A percentile compares a stretch with the other conserved stretches of the same genome.
phyloP scores from a whole-genome alignment of 2,113 vertebrate genomes.

The Brachionichthys hirsutus region DNA sequence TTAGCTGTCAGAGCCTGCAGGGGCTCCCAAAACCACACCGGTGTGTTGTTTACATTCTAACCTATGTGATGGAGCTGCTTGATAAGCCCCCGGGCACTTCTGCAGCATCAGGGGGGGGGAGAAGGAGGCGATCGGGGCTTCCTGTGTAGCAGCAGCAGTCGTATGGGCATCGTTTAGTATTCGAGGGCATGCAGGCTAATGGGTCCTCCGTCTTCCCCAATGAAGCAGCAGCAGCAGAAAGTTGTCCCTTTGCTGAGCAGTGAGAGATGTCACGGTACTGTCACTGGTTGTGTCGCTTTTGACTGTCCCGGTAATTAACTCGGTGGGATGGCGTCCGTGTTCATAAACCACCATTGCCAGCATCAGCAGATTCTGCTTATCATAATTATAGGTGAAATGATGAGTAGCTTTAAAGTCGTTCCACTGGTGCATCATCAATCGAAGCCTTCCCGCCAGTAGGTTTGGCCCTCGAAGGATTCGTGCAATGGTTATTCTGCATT shows the following conservation, averaged over 20 bases:
- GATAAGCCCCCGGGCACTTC: constrained; percentile 53
- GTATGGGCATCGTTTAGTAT: constrained; percentile 24
- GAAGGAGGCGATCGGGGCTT: constrained; percentile 40
- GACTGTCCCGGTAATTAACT: constrained; percentile 9
- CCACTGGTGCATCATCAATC: too few relatives aligned
- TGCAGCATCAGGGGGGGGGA: constrained; percentile 46
- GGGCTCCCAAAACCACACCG: constrained; percentile 15
- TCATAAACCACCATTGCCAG: constrained; percentile 8
- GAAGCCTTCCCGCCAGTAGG: too few relatives aligned
- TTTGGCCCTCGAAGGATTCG: too few relatives aligned
- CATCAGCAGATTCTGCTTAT: constrained; percentile 11
- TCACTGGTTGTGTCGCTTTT: constrained; percentile 28
- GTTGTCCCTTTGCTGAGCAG: constrained; percentile 27
- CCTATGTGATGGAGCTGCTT: constrained; percentile 54
- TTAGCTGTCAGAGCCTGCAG: constrained; percentile 26
- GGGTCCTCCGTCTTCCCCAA: constrained; percentile 30
- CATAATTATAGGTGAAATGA: too few relatives aligned
- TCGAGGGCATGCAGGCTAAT: constrained; percentile 48
- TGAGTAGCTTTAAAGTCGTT: too few relatives aligned
- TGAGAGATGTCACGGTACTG: constrained; percentile 22
- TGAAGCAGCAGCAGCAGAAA: constrained; percentile 21
- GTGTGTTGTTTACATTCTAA: constrained; percentile 67
- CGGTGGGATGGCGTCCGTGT: background rate
- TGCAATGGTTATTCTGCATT: too few relatives aligned
- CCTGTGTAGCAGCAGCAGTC: constrained; percentile 43